Percentiles rank a stretch among this genome's conserved stretches.
Evolutionary conservation across 2,113 vertebrate genomes (phyloP).

Genomic region (Amphilophus citrinellus): DNA sequence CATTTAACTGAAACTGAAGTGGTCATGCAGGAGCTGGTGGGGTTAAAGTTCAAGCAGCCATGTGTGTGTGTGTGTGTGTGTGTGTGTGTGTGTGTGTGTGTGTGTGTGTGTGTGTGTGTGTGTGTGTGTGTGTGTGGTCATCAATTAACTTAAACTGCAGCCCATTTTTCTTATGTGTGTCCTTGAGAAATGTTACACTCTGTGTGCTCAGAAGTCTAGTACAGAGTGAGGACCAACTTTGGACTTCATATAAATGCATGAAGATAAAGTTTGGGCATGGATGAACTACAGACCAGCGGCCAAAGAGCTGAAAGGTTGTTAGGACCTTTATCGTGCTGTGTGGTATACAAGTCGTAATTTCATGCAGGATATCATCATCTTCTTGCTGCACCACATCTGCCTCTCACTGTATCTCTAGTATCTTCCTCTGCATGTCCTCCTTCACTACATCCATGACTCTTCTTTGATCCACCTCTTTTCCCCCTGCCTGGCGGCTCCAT

Average conservation of each 20-base stretch:
- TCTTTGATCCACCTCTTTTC: neutral
- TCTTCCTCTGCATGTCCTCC: neutral
- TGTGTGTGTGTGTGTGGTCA: neutral
- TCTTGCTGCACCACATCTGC: accelerated
- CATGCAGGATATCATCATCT: neutral
- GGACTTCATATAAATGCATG: neutral
- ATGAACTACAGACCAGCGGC: neutral
- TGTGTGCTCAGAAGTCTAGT: neutral
- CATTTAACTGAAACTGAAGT: slow-evolving; percentile 15
- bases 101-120: too few species aligned
- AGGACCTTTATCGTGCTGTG: neutral
- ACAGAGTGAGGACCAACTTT: neutral
- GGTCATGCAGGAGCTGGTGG: neutral
- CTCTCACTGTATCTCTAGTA: neutral
- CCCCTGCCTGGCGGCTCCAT: neutral
- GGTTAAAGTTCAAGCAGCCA: neutral
- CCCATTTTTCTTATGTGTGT: slow-evolving; percentile 32
- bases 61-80: neutral
- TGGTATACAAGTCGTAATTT: neutral
- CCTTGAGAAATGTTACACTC: slow-evolving; percentile 31
- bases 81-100: too few species aligned
- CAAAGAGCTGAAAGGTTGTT: neutral
- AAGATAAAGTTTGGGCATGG: neutral
- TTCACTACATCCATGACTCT: neutral
- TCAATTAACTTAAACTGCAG: slow-evolving; percentile 46